Evolutionary conservation across 2,888 invertebrate genomes (phyloP), one percentile per base, ranked within the genome.

Genomic region (Chalcis sispes): DNA sequence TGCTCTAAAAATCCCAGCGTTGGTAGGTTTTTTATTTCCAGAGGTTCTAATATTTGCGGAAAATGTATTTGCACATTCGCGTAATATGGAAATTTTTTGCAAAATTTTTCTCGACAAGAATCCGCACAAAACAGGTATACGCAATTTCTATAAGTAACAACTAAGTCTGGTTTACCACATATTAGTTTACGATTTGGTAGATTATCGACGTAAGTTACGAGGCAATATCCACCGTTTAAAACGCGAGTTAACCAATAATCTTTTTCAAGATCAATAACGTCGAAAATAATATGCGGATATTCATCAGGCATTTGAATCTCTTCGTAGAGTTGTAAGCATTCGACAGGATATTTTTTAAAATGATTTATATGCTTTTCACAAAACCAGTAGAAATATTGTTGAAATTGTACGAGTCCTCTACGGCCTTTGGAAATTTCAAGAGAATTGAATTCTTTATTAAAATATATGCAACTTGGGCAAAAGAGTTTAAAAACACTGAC

Each of bases 1-100:
- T 93, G 93, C 80, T 93, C 92, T 23, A 93, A 85, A 84, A 92
- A 92, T 1, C 93, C 93, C 18, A 92, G 81, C 71, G 90, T 85
- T 0, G 93, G 93, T 32, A 93, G 84, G 50, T 87, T 88, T 13
- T 89, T 88, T 56, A 92, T 83, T 25, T 88, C 84, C 18, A 92
- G 75, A 0, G 91, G 89, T 73, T 91, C 90, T 0, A 82, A 83
- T 54, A 88, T 74, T 2, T 18, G 52, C 40, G 80, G 82, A 62
- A 87, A 87, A 61, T 85, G 80, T 0, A 93, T 89, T 1, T 83
- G 82, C n/a, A 90, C 87, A 77, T 89, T 87, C 66, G 86, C 89
- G 84, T 91, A 93, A 42, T 89, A 83, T 46, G 89, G 84, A 0
- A 92, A 92, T 78, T 88, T 89, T 0, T 84, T 82, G 77, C 92